A percentile compares a stretch with the other conserved stretches of the same genome.
Evolutionary conservation across 2,113 vertebrate genomes (phyloP).

Genomic region (Erythrolamprus reginae): DNA sequence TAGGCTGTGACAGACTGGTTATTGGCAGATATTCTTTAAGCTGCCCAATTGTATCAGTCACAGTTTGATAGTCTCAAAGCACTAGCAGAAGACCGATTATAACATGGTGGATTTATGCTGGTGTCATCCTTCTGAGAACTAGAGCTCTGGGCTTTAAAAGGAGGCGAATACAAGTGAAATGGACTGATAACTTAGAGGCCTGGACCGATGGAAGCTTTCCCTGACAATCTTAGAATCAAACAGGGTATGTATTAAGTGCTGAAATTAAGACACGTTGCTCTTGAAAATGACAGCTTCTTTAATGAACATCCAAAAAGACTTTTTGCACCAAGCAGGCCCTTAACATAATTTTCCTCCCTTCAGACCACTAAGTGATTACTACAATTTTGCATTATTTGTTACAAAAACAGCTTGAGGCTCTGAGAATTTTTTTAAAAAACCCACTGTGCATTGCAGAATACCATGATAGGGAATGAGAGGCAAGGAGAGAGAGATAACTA

Average conservation of each 20-base stretch:
- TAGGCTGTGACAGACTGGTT: conserved; percentile 5
- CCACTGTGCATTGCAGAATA: background rate
- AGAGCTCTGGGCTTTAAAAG: background rate
- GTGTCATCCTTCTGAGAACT: background rate
- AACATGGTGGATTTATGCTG: background rate
- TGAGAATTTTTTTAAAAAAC: background rate
- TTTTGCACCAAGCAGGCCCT: conserved; percentile 11
- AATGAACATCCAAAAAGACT: background rate
- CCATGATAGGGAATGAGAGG: background rate
- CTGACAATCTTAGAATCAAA: conserved; percentile 20
- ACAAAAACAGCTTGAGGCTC: background rate
- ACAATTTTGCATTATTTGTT: conserved; percentile 16
- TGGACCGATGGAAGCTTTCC: conserved; percentile 9
- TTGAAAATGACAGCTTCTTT: background rate
- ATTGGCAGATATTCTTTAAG: background rate
- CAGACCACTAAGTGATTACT: background rate
- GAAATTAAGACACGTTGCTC: background rate
- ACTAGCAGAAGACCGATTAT: background rate
- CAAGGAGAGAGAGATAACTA: background rate
- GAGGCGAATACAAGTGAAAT: conserved; percentile 19
- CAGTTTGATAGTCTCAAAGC: background rate
- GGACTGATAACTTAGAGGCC: conserved; percentile 2
- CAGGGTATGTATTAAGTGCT: conserved; percentile 10
- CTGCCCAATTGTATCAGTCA: background rate
- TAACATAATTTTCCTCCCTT: background rate